phyloP scores from a whole-genome alignment of 1,140 invertebrate species.

The Pseudobourletiella spinata region DNA sequence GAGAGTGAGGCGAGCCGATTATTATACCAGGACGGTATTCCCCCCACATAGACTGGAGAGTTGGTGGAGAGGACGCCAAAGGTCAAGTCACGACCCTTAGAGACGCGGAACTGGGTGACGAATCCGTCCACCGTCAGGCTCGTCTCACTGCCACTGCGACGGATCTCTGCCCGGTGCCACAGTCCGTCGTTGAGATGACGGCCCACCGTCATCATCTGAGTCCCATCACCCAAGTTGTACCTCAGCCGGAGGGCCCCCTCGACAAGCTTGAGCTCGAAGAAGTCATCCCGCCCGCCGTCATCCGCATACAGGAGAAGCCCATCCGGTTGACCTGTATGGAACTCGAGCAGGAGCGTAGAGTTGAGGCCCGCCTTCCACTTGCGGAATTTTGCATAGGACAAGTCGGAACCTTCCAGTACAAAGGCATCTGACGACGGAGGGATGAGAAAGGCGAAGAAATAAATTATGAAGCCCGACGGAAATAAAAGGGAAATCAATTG shows the following conservation, averaged over 20 bases:
- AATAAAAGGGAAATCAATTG: neutral
- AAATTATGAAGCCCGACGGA: too few species aligned
- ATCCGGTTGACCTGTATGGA: slow-evolving; percentile 81
- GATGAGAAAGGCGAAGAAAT: slow-evolving; percentile 1
- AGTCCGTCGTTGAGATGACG: slow-evolving; percentile 74
- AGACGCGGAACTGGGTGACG: slow-evolving; percentile 56
- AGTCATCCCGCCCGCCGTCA: slow-evolving; percentile 87
- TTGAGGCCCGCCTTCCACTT: slow-evolving; percentile 74
- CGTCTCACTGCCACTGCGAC: slow-evolving; percentile 64
- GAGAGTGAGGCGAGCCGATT: slow-evolving; percentile 71
- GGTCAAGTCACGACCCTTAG: slow-evolving; percentile 70
- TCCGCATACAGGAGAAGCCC: slow-evolving; percentile 84
- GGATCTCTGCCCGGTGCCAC: slow-evolving; percentile 79
- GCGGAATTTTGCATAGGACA: slow-evolving; percentile 78
- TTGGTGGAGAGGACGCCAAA: slow-evolving; percentile 75
- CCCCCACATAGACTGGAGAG: slow-evolving; percentile 77
- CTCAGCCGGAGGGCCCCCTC: slow-evolving; percentile 76
- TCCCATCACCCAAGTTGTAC: slow-evolving; percentile 76
- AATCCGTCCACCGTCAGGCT: slow-evolving; percentile 66
- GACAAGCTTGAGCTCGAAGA: slow-evolving; percentile 88
- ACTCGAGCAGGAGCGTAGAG: slow-evolving; percentile 81
- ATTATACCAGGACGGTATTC: slow-evolving; percentile 80
- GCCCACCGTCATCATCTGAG: slow-evolving; percentile 73
- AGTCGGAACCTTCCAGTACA: slow-evolving; percentile 69
- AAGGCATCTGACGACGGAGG: slow-evolving; percentile 42